Conservation (phyloP, 1,140 invertebrate genomes). For the Trachelipus rathkii region DNA sequence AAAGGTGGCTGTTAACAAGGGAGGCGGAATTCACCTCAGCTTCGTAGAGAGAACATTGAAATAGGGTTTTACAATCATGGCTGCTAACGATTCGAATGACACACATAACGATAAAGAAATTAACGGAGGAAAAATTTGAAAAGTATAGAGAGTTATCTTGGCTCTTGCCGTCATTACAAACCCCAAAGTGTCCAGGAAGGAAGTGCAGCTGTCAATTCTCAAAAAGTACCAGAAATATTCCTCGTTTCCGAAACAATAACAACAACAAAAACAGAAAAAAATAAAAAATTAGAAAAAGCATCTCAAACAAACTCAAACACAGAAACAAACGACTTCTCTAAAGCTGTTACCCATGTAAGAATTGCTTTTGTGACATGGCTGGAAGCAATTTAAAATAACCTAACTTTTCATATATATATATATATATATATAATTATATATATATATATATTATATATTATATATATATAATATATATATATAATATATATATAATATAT, state of each 20-base stretch:
- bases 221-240: not conserved
- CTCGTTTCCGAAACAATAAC: not conserved
- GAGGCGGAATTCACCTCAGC: slow-evolving; percentile 45
- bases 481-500: too few relatives aligned
- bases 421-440: too few relatives aligned
- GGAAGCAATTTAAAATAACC: too few relatives aligned
- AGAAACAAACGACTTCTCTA: too few relatives aligned
- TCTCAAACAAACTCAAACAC: too few relatives aligned
- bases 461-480: too few relatives aligned
- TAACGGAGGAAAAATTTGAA: slow-evolving; percentile 56
- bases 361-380: too few relatives aligned
- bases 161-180: slow-evolving; percentile 56
- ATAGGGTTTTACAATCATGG: slow-evolving; percentile 50
- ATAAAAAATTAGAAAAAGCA: too few relatives aligned
- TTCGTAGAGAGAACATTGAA: slow-evolving; percentile 50
- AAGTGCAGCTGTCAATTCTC: not conserved
- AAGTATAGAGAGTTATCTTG: slow-evolving; percentile 54
- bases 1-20: slow-evolving; percentile 48
- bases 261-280: too few relatives aligned
- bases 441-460: too few relatives aligned
- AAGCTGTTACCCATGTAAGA: too few relatives aligned
- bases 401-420: too few relatives aligned
- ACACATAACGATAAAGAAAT: slow-evolving; percentile 50
- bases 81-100: slow-evolving; percentile 47
- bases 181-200: slow-evolving; percentile 48